phyloP scores from a whole-genome alignment of 1,140 invertebrate species.

The Sarcophaga bullata region DNA sequence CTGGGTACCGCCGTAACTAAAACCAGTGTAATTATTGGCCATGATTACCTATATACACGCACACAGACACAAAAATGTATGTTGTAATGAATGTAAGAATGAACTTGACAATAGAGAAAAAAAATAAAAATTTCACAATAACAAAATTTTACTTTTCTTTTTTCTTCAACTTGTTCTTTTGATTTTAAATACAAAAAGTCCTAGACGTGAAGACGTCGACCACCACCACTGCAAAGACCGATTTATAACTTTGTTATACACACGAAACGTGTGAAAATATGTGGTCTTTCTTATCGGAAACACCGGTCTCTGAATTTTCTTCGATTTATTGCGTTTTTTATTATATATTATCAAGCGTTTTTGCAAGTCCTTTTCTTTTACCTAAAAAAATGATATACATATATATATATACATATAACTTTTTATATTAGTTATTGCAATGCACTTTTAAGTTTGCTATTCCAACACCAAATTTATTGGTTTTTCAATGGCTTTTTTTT shows the following conservation, averaged over 20 bases:
- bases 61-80: slow-evolving; percentile 10
- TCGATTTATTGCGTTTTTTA: neutral
- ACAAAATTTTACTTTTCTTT: slow-evolving; percentile 10
- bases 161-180: neutral
- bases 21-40: slow-evolving; percentile 93
- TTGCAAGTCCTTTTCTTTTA: neutral
- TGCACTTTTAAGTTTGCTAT: neutral
- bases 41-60: slow-evolving; percentile 65
- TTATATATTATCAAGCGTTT: neutral
- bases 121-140: neutral
- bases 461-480: slow-evolving; percentile 26
- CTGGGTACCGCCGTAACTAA: slow-evolving; percentile 89
- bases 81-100: no score
- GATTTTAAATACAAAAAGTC: neutral
- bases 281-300: neutral
- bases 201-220: neutral
- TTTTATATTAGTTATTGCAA: neutral
- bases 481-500: neutral
- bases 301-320: neutral
- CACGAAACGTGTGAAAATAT: neutral
- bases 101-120: neutral
- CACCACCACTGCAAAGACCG: neutral
- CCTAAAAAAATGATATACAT: neutral
- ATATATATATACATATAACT: neutral
- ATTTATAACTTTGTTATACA: slow-evolving; percentile 1